A percentile compares a stretch with the other conserved stretches of the same genome.
phyloP scores from a whole-genome alignment of 2,797 vertebrate species.

The Cossypha niveicapilla region DNA sequence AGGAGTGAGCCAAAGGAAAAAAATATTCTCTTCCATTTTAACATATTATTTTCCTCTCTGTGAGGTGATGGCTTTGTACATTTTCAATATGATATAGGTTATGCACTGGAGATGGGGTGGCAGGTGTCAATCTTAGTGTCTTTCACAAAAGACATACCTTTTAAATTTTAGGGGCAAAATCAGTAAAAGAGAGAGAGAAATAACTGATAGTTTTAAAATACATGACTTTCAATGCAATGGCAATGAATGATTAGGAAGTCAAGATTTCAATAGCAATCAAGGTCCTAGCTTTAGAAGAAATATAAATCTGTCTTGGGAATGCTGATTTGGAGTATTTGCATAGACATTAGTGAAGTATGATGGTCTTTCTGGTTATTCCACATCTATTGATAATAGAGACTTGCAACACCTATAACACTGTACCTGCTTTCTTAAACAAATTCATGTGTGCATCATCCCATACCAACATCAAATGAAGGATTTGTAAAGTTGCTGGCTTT shows the following conservation, averaged over 20 bases:
- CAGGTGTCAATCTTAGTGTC: background rate
- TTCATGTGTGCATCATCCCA: background rate
- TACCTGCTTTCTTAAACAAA: background rate
- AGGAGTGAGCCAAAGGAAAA: background rate
- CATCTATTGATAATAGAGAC: background rate
- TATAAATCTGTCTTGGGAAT: background rate
- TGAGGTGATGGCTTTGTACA: background rate
- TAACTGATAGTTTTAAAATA: background rate
- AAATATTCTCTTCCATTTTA: background rate
- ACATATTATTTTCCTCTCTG: background rate
- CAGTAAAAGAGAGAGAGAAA: background rate
- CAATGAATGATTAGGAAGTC: background rate
- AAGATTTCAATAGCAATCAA: background rate
- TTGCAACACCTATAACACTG: background rate
- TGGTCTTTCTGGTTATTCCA: background rate
- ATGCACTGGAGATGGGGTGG: background rate
- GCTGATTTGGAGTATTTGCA: background rate
- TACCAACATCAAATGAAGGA: background rate
- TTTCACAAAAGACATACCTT: background rate
- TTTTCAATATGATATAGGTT: background rate
- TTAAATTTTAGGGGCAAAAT: background rate
- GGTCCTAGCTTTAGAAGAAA: background rate
- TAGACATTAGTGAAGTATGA: background rate
- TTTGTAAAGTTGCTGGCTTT: background rate
- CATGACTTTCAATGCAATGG: background rate